A percentile compares a stretch with the other conserved stretches of the same genome.
Evolutionary conservation across 1,140 invertebrate species (phyloP).

Genomic region (Dendroctonus valens): DNA sequence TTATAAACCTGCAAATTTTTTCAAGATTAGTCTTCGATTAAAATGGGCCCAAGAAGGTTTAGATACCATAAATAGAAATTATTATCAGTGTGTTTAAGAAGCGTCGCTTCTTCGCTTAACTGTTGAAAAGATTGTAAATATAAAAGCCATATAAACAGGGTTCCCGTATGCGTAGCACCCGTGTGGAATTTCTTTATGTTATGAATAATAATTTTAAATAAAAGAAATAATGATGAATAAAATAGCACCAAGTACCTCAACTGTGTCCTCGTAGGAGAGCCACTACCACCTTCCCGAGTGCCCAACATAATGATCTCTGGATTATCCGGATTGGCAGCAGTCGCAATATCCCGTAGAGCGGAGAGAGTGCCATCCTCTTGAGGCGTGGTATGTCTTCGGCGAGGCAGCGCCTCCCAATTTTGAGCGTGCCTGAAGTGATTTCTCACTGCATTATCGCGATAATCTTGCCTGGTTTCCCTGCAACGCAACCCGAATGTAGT

Average conservation of each 20-base stretch:
- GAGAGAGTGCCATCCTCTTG: slow-evolving; percentile 17
- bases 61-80: too few species aligned
- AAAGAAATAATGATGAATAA: too few species aligned
- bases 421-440: slow-evolving; percentile 18
- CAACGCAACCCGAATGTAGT: neutral
- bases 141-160: too few species aligned
- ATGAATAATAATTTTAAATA: too few species aligned
- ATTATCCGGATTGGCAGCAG: slow-evolving; percentile 25
- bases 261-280: slow-evolving; percentile 17
- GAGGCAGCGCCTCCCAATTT: slow-evolving; percentile 13
- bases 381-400: slow-evolving; percentile 2
- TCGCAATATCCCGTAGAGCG: slow-evolving; percentile 15
- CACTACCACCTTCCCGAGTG: slow-evolving; percentile 18
- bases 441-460: slow-evolving; percentile 4
- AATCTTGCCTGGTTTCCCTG: slow-evolving; percentile 17
- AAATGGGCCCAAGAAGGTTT: neutral
- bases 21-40: slow-evolving; percentile 2
- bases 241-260: slow-evolving; percentile 6
- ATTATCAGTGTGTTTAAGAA: too few species aligned
- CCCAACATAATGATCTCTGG: slow-evolving; percentile 23
- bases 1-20: slow-evolving; percentile 16
- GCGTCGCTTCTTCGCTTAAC: too few species aligned
- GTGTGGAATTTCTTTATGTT: too few species aligned
- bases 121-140: too few species aligned
- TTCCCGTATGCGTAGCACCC: too few species aligned